phyloP scores from a whole-genome alignment of 92 coral and sea anemone species.

The Zoanthus gigantus region DNA sequence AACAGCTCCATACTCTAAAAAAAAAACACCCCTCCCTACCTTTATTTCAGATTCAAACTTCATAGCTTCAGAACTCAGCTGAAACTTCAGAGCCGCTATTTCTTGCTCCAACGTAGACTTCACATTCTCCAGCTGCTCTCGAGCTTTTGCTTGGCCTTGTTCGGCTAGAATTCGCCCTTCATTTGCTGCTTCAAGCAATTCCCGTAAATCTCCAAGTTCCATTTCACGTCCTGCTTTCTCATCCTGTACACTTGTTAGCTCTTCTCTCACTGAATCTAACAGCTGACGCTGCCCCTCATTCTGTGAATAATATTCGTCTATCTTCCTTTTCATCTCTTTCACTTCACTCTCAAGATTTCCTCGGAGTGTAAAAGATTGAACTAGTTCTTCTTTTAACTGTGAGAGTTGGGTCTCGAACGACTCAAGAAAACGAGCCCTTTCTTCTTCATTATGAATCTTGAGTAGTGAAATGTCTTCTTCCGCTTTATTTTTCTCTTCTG shows the following conservation, averaged over 20 bases:
- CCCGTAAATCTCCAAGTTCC: constrained; percentile 73
- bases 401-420: constrained; percentile 59
- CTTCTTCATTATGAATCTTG: constrained; percentile 32
- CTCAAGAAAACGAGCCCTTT: background rate
- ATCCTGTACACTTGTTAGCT: constrained; percentile 63
- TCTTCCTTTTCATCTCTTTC: constrained; percentile 42
- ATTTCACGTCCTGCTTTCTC: constrained; percentile 70
- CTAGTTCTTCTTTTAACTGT: constrained; percentile 49
- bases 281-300: constrained; percentile 50
- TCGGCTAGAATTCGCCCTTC: constrained; percentile 90
- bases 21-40: constrained; percentile 44
- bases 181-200: constrained; percentile 86
- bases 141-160: constrained; percentile 76
- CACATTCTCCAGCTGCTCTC: constrained; percentile 85
- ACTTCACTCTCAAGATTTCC: constrained; percentile 51
- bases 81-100: constrained; percentile 92
- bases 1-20: no score
- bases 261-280: constrained; percentile 59
- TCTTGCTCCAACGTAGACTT: constrained; percentile 97
- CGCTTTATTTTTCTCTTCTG: constrained; percentile 24
- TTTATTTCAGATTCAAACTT: constrained; percentile 91
- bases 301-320: constrained; percentile 65
- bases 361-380: constrained; percentile 47
- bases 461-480: constrained; percentile 22
- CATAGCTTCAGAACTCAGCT: constrained; percentile 93